phyloP scores from a whole-genome alignment of 1,140 invertebrate genomes.

The Drosophila sp. region DNA sequence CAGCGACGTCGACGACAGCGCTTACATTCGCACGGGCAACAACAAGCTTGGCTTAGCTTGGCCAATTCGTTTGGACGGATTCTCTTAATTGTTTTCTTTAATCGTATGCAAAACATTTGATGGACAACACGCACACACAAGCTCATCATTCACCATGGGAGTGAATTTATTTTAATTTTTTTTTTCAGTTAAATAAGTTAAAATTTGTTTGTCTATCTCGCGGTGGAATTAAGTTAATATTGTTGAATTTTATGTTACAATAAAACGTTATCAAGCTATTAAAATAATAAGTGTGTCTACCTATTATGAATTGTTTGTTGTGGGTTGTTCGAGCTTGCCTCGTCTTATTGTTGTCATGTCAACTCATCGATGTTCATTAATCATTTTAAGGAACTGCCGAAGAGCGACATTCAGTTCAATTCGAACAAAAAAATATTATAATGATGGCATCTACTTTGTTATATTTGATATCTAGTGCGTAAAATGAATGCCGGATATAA shows the following conservation, averaged over 20 bases:
- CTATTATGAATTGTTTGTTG: slow-evolving; percentile 23
- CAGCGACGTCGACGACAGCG: slow-evolving; percentile 30
- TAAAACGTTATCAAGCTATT: slow-evolving; percentile 37
- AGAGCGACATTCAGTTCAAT: slow-evolving; percentile 44
- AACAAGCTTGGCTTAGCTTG: slow-evolving; percentile 50
- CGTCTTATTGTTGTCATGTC: slow-evolving; percentile 44
- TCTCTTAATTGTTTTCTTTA: slow-evolving; percentile 83
- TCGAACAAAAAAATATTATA: slow-evolving; percentile 60
- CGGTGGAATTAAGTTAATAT: slow-evolving; percentile 57
- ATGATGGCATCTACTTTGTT: slow-evolving; percentile 58
- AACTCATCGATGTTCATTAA: slow-evolving; percentile 65
- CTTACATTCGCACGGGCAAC: slow-evolving; percentile 73
- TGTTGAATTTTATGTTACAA: slow-evolving; percentile 64
- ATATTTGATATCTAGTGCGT: slow-evolving; percentile 58
- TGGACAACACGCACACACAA: slow-evolving; percentile 68
- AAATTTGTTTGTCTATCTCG: too few relatives aligned
- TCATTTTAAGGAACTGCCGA: slow-evolving; percentile 70
- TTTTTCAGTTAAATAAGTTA: too few relatives aligned
- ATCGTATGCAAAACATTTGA: slow-evolving; percentile 81
- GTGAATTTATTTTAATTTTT: slow-evolving; percentile 31
- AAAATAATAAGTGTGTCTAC: slow-evolving; percentile 15
- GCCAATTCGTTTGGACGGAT: slow-evolving; percentile 73
- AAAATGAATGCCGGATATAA: slow-evolving; percentile 71
- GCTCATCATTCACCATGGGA: slow-evolving; percentile 12
- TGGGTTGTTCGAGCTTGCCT: slow-evolving; percentile 20